Conservation (phyloP, 2,113 vertebrate species). For the Rhodinocichla rosea region DNA sequence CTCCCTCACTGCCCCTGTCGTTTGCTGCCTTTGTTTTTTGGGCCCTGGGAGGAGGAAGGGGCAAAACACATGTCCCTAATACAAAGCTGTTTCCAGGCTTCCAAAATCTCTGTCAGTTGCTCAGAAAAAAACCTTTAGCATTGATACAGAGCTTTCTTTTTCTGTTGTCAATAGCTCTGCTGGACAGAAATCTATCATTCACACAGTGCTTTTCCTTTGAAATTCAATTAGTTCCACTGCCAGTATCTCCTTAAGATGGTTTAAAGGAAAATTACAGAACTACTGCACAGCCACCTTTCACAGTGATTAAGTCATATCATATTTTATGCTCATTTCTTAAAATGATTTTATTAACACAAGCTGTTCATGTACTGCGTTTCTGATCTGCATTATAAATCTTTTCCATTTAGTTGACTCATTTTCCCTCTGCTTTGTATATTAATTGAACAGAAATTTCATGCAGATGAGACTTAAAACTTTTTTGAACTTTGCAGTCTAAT, state of each 20-base stretch:
- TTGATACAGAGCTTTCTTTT: constrained; percentile 54
- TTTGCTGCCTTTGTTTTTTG: constrained; percentile 34
- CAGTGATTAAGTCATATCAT: constrained; percentile 46
- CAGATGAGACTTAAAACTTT: neutral
- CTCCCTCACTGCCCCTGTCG: constrained; percentile 3
- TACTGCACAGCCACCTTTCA: neutral
- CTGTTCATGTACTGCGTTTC: constrained; percentile 24
- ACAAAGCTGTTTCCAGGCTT: constrained; percentile 47
- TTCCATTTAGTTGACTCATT: neutral
- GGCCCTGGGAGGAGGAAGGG: neutral
- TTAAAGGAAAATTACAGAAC: constrained; percentile 47
- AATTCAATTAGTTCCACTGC: constrained; percentile 60
- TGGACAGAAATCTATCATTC: constrained; percentile 65
- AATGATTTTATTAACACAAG: constrained; percentile 54
- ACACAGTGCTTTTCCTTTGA: constrained; percentile 36
- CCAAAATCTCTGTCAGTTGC: constrained; percentile 23
- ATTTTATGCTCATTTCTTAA: constrained; percentile 54
- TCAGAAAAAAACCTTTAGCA: constrained; percentile 7
- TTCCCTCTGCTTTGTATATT: neutral
- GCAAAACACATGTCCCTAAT: neutral
- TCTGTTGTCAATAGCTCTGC: constrained; percentile 44
- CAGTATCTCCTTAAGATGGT: constrained; percentile 3
- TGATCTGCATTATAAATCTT: constrained; percentile 22
- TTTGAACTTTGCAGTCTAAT: neutral
- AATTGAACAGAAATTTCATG: neutral